Evolutionary conservation across 2,888 invertebrate genomes (phyloP), one percentile per base, ranked within the genome.

Genomic region (Phrixothrix hirtus): DNA sequence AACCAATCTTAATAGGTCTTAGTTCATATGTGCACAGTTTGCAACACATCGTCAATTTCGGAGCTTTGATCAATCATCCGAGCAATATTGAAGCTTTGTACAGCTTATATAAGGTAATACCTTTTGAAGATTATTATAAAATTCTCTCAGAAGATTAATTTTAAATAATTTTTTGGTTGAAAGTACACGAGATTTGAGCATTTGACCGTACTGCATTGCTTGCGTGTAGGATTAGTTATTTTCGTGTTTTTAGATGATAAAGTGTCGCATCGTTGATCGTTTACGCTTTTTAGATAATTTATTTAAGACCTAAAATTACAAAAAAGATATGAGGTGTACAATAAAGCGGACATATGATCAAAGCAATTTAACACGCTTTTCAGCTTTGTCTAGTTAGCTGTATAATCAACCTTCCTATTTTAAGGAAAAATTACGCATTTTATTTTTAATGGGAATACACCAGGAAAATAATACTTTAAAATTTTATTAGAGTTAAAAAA

Each of bases 1-100:
- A 62, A 62, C 60, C 62, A 62, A 46, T 60, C 62, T 61, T 62
- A 62, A 62, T 62, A 41, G 59, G 60, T 62, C 62, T 62, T 62
- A 62, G 60, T 58, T 56, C 55, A 55, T 32, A 42, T 50, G 36
- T 53, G 39, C 31, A 42, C 47, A 29, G 48, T 38, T 51, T 47
- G 34, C 35, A 42, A 30, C 42, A 38, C 46, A 34, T 7, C 29
- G 53, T 47, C 53, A 43, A 32, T 41, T 39, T 26, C 32, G 38
- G 34, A 21, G 45, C 55, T 55, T 55, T 55, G 55, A 55, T 42
- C 50, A 36, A 1, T 14, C 53, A 53, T 48, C 39, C 44, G 47
- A 11, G 21, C 0, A 10, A 21, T 30, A 52, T 43, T 14, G 21
- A 21, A 10, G 38, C 53, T 53, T 53, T 48, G 53, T 48, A 31